phyloP scores from a whole-genome alignment of 1,140 invertebrate species.

The Drosophila pandora region DNA sequence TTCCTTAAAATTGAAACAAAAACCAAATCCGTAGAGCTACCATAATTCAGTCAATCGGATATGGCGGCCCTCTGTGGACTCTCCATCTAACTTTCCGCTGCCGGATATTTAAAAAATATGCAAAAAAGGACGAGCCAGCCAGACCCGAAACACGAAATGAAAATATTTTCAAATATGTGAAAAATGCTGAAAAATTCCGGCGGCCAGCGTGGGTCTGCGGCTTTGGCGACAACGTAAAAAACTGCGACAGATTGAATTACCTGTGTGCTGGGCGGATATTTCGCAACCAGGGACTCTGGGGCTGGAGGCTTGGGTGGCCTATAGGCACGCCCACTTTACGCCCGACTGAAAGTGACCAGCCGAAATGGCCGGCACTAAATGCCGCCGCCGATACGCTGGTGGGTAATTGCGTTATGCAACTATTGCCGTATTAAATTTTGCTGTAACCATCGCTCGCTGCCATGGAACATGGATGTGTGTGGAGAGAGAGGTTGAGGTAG shows the following conservation, averaged over 20 bases:
- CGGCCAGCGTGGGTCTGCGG: constrained; percentile 9
- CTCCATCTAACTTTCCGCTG: constrained; percentile 8
- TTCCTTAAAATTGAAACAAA: neutral
- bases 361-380: constrained; percentile 47
- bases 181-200: constrained; percentile 69
- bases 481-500: constrained; percentile 6
- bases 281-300: neutral
- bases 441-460: constrained; percentile 60
- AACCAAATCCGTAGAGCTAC: neutral
- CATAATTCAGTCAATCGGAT: constrained; percentile 57
- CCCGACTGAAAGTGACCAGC: constrained; percentile 30
- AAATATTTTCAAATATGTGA: constrained; percentile 71
- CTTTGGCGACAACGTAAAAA: constrained; percentile 55
- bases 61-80: constrained; percentile 28
- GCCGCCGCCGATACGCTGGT: constrained; percentile 63
- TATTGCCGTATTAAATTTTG: constrained; percentile 79
- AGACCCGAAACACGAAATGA: constrained; percentile 54
- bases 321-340: constrained; percentile 22
- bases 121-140: neutral
- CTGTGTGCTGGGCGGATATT: constrained; percentile 22
- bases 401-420: constrained; percentile 81
- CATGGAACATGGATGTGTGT: constrained; percentile 1
- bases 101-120: constrained; percentile 53
- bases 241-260: constrained; percentile 79
- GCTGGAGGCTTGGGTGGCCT: neutral